Percentiles rank a stretch among this genome's conserved stretches.
phyloP scores from a whole-genome alignment of 2,797 vertebrate species.

The Salmo trutta region DNA sequence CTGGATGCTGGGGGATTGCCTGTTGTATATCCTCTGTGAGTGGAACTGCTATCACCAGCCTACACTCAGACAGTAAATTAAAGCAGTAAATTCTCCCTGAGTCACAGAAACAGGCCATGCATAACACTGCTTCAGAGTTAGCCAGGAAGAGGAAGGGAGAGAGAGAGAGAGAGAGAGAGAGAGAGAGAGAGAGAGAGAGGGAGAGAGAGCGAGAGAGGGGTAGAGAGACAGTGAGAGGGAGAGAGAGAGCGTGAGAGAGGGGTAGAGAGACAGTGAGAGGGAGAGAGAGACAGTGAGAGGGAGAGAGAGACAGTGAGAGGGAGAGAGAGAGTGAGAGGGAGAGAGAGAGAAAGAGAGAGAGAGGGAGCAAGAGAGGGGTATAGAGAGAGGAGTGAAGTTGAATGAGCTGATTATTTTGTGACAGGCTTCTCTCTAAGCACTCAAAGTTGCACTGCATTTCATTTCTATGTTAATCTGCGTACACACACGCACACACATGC shows the following conservation, averaged over 20 bases:
- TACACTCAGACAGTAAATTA: background rate
- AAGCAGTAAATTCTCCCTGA: background rate
- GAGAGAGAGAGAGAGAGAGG: background rate
- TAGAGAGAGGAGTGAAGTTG: background rate
- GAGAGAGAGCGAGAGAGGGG: background rate
- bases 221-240: background rate
- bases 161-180: slow-evolving; percentile 8
- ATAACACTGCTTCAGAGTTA: slow-evolving; percentile 58
- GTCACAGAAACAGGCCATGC: slow-evolving; percentile 50
- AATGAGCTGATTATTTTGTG: slow-evolving; percentile 53
- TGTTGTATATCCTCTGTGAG: background rate
- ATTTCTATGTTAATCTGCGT: slow-evolving; percentile 69
- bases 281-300: background rate
- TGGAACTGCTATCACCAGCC: background rate
- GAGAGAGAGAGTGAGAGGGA: background rate
- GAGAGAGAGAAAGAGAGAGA: background rate
- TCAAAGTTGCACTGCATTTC: slow-evolving; percentile 53
- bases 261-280: background rate
- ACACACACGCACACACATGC: background rate
- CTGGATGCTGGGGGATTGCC: background rate
- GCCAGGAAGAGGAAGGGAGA: slow-evolving; percentile 39
- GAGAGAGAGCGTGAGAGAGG: background rate
- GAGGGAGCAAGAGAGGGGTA: background rate
- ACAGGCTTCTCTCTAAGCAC: slow-evolving; percentile 50
- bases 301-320: slow-evolving; percentile 20